Evolutionary conservation across 2,888 invertebrate species (phyloP), one percentile per base, ranked within the genome.

Genomic region (Biston stratarius): DNA sequence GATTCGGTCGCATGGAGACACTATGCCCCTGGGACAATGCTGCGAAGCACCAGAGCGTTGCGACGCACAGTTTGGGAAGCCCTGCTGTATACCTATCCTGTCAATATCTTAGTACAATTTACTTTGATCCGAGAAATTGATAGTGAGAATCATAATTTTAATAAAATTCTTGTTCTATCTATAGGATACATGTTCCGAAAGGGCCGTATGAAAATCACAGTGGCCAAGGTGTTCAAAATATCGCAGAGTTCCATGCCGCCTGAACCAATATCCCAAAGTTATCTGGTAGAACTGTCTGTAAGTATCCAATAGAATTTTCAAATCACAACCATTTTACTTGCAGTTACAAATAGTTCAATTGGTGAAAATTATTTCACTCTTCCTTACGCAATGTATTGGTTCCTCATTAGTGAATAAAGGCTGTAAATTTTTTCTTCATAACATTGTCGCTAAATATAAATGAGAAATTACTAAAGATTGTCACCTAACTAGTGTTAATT

Each of bases 131-230:
- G n/a, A n/a, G n/a, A n/a, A n/a, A n/a, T n/a, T n/a, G n/a, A n/a
- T n/a, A n/a, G n/a, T 36, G 6, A 11, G n/a, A 44, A 44, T 12
- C 5, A 2, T 11, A 24, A 40, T 47, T 44, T 40, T 34, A 63
- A 56, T 59, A 38, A 33, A 15, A 53, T 12, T 63, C 52, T 51
- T 45, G 11, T n/a, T 58, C 15, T 7, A 44, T 63, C 69, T 82
- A 83, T 59, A 94, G 94, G 96, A 14, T 98, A 97, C 82, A 97
- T 99, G 96, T 99, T 99, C 82, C 95, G 98, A 66, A 99, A 99
- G 90, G 99, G 99, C 0, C 95, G 99, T 68, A 98, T 99, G 98
- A 99, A 99, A 90, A 97, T 99, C 24, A 98, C 98, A 0, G 99
- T 99, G 0, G 97, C 98, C 0, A 99, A 99, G 89, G 97, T 99